Evolutionary conservation across 2,888 invertebrate genomes (phyloP), one percentile per base, ranked within the genome.

Genomic region (Drosophila nr. perissopoda): DNA sequence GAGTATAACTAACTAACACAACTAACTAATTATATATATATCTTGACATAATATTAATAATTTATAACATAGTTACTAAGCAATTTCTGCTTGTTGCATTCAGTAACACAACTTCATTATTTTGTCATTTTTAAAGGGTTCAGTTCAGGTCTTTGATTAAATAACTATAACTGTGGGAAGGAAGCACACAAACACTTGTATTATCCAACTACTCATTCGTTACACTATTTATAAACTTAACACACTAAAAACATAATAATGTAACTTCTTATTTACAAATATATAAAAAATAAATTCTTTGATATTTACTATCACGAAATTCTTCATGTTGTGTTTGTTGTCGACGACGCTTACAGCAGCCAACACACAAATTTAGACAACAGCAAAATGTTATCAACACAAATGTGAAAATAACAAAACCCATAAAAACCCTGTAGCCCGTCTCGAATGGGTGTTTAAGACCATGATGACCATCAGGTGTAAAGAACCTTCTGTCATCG

Each of bases 221-320:
- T 45, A 7, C 21, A 45, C 45, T 11, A n/a, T 21, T 42, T n/a
- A 11, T 5, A 11, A 40, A 40, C 11, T 1, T 2, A 40, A 1
- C n/a, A 11, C 40, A n/a, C n/a, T 4, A 10, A 40, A 11, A 10
- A n/a, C 11, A 42, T 42, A 42, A 42, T 21, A 21, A 42, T 21
- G 11, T 42, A 11, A 2, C 5, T 21, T 21, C 42, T 42, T 21
- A 11, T 42, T 42, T 11, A 11, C 21, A 42, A 11, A n/a, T 11
- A 42, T 31, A 33, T 42, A 6, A 2, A 21, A 42, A 21, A 42
- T 42, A 21, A 21, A 21, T 34, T 31, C n/a, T 21, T 52, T 0
- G 25, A 60, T 69, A 69, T 62, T 72, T 65, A 71, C 64, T 7
- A 51, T 57, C 42, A 29, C 1, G 2, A n/a, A 13, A 48, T 27